Evolutionary conservation across 2,888 invertebrate species (phyloP).

Genomic region (Clostera curtula): DNA sequence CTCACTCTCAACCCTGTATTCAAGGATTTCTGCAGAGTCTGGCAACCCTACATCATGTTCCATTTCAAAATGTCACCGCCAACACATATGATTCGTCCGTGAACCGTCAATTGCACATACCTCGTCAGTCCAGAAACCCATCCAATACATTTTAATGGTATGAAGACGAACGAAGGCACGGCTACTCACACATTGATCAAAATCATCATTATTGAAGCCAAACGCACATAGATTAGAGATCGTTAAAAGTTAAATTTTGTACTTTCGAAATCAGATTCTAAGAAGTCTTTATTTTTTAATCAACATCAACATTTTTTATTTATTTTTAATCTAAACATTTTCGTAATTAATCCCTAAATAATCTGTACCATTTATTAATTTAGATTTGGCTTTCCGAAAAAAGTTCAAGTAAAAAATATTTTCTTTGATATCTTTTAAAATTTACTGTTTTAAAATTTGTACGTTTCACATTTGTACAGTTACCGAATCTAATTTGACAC

Average conservation of each 20-base stretch:
- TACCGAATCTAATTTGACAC: constrained; percentile 74
- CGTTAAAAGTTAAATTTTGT: constrained; percentile 69
- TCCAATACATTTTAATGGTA: constrained; percentile 35
- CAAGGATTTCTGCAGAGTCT: constrained; percentile 33
- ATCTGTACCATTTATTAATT: constrained; percentile 64
- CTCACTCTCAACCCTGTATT: constrained; percentile 58
- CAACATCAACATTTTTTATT: constrained; percentile 60
- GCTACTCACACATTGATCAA: constrained; percentile 65
- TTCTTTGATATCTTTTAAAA: constrained; percentile 56
- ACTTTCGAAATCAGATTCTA: constrained; percentile 74
- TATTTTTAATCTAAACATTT: constrained; percentile 37
- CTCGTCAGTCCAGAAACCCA: constrained; percentile 24
- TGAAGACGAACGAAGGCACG: constrained; percentile 72
- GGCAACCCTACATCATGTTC: constrained; percentile 31
- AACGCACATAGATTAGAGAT: constrained; percentile 66
- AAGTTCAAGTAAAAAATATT: constrained; percentile 74
- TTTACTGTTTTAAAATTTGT: constrained; percentile 73
- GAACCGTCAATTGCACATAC: constrained; percentile 22
- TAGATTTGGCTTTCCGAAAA: constrained; percentile 74
- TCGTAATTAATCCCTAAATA: constrained; percentile 68
- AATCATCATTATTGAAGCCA: constrained; percentile 58
- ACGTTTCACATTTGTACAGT: constrained; percentile 71
- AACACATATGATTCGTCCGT: constrained; percentile 26
- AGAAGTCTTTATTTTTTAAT: constrained; percentile 66
- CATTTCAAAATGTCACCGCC: constrained; percentile 34